Evolutionary conservation across 2,113 vertebrate species (phyloP), one percentile per base, ranked within the genome.

Genomic region (Propithecus coquereli): DNA sequence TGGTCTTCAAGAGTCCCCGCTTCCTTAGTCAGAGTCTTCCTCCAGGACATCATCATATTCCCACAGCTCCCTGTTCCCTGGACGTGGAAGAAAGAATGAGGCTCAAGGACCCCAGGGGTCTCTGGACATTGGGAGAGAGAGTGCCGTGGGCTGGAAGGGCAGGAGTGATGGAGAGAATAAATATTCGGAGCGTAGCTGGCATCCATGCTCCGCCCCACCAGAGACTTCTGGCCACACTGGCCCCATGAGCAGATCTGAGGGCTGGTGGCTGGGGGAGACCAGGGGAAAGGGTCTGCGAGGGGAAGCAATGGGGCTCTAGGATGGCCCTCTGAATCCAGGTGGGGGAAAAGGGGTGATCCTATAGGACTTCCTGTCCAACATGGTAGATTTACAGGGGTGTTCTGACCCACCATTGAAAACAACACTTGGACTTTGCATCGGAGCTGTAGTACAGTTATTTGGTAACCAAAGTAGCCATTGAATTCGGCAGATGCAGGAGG

Each of bases 371-470:
- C 30, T 59, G 8, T 20, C 45, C 37, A 6, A 2, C 0, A 0
- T 47, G 59, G 40, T 47, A 66, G 79, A 47, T 52, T n/a, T 50
- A 9, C 11, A 87, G n/a, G 32, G 30, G 13, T 71, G 9, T 86
- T 91, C 71, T 86, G 54, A 76, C 34, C 47, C 34, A 13, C 10
- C 0, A 32, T 74, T 65, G 86, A 73, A 90, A 86, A 79, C 63
- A 73, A 40, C 34, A 80, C 61, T 80, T 96, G 87, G 73, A 76
- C 74, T 95, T 96, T 91, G 92, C 83, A 59, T 95, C 25, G 47
- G 71, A 61, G 43, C 47, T 34, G 61, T 18, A 25, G 34, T 17
- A 32, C 50, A 45, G 94, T 93, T 94, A 79, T 81, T 91, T 97
- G 92, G 59, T 94, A 90, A 82, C 45, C 61, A 94, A 70, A 65